These are phyloP conservation scores for Papilio protenor DNA, from an alignment of 2,888 invertebrate species.

Conservation along the genomic window DNA sequence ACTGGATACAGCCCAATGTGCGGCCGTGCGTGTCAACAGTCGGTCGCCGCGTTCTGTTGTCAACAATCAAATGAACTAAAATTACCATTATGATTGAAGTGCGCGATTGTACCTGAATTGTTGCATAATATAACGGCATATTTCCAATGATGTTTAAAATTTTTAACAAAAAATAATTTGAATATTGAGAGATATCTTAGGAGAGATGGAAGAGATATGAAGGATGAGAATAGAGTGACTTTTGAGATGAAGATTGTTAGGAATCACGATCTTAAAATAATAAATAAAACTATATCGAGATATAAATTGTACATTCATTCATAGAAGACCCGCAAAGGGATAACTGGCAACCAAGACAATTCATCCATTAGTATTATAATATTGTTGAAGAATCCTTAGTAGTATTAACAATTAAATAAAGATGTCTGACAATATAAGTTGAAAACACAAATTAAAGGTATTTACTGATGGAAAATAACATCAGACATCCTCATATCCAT, in stretches of 20 bases:
- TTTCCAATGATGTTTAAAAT: neutral
- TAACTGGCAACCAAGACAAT: neutral
- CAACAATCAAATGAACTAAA: slow-evolving; percentile 58
- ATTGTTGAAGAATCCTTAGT: neutral
- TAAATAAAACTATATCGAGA: neutral
- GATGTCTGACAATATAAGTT: neutral
- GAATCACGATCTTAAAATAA: neutral
- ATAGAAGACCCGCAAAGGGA: neutral
- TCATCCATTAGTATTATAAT: neutral
- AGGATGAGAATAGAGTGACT: neutral
- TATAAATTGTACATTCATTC: neutral
- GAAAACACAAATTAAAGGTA: neutral
- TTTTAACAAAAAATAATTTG: neutral
- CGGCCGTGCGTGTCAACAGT: slow-evolving; percentile 36
- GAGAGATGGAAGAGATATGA: neutral
- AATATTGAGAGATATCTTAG: neutral
- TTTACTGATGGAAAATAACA: neutral
- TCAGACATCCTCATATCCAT: slow-evolving; percentile 34
- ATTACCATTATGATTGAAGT: slow-evolving; percentile 52
- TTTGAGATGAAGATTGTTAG: neutral
- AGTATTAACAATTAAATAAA: neutral
- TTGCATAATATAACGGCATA: neutral
- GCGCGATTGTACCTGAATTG: neutral
- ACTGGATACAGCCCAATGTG: too few species aligned
- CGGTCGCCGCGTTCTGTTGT: slow-evolving; percentile 43